Base-by-base conservation (phyloP, 2,797 vertebrate species). In the Anniella stebbinsi region DNA sequence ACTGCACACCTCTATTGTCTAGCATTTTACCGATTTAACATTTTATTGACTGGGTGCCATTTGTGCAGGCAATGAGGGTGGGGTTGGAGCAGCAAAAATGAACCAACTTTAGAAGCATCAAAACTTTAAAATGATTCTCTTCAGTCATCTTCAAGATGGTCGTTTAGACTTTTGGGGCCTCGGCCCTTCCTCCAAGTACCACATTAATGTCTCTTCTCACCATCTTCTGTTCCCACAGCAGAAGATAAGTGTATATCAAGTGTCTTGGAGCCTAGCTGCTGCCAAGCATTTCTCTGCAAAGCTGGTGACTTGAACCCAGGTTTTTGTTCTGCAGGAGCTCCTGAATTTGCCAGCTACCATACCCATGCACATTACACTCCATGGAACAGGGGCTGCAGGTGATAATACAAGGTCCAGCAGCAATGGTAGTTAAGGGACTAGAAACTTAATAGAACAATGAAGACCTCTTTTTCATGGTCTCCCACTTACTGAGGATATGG, bases 281-380 rank as follows among this genome's bases (percentile, higher is more conserved):
- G 33, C 57, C 25, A 75, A 86, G 70, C 25, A 38, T 36, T 87
- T 66, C 60, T 75, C 70, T 51, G 15, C 78, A 82, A 88, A 63
- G 41, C 36, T 88, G 87, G 30, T 90, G 78, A 63, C 77, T 67
- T 51, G 17, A 2, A 67, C 70, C 38, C 78, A 60, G 60, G 45
- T 75, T 90, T 89, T 89, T 87, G n/a, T 90, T 75, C 70, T 75
- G 12, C 57, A 75, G 69, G 36, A 88, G 2, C 36, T 54, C 30
- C 2, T 41, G 25, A 7, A 60, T 63, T 38, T 63, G 30, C 33
- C 87, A 30, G 18, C 36, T 45, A 23, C 36, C 15, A 6, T 10
- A 45, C 15, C 69, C 54, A 48, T 4, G 80, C 83, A 88, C 1
- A 69, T 82, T 13, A 28, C 4, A 4, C 17, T 73, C 38, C 41